A percentile compares a stretch with the other conserved stretches of the same genome.
These are phyloP conservation scores for Smittia sp. DNA, from an alignment of 2,888 invertebrate genomes.

Conservation along the genomic window DNA sequence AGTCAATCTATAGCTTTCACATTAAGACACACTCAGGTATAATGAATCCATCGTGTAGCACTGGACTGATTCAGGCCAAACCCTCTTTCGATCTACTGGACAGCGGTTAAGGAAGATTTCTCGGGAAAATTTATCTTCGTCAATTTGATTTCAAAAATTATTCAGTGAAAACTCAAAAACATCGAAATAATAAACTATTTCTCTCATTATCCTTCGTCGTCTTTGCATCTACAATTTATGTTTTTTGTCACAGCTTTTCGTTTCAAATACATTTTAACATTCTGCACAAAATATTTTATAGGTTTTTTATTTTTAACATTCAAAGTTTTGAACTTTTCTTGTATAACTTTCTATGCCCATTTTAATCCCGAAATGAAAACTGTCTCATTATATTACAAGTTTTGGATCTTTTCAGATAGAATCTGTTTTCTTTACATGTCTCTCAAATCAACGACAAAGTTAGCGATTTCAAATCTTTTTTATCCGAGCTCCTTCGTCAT, in stretches of 20 bases:
- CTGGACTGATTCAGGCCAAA: too few relatives aligned
- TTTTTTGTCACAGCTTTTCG: slow-evolving; percentile 33
- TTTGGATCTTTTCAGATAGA: neutral
- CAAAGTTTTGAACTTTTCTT: neutral
- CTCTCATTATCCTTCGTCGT: neutral
- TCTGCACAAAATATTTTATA: neutral
- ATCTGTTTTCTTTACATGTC: neutral
- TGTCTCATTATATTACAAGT: neutral
- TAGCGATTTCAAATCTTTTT: too few relatives aligned
- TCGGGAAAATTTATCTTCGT: too few relatives aligned
- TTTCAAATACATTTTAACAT: slow-evolving; percentile 27
- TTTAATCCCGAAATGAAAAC: slow-evolving; percentile 1
- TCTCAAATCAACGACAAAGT: neutral
- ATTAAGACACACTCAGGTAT: too few relatives aligned
- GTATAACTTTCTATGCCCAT: slow-evolving; percentile 3
- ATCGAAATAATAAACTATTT: neutral
- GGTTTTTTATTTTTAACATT: neutral
- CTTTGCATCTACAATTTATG: neutral
- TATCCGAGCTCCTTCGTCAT: neutral
- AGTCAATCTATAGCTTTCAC: too few relatives aligned
- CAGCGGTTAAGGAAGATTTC: too few relatives aligned
- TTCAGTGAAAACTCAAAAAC: too few relatives aligned
- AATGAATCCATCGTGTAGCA: too few relatives aligned
- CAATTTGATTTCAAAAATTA: too few relatives aligned
- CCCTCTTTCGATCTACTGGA: too few relatives aligned